Base-by-base conservation (phyloP, 1,140 invertebrate genomes). In the Ceratina calcarata region DNA sequence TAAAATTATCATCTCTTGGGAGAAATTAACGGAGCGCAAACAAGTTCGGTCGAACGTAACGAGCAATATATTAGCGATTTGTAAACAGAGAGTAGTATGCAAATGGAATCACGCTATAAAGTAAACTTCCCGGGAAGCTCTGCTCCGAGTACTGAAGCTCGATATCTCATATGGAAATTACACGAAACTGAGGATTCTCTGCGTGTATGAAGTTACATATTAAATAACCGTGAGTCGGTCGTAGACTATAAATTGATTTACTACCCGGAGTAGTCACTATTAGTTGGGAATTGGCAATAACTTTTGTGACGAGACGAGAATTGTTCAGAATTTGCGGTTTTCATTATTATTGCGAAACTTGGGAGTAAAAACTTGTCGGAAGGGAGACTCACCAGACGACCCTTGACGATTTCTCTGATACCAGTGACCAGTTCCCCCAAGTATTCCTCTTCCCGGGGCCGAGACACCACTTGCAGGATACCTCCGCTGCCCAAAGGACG, bases 371-470 rank as follows among this genome's bases (percentile, higher is more conserved):
- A 13, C 4, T 37, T 37, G 32, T 2, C 2, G 13, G 22, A 27
- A 27, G n/a, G 20, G 15, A 68, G 65, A 88, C 88, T 89, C 78
- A 93, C 92, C 87, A 92, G 61, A 87, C 91, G 95, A 18, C 94
- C 93, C 89, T 96, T 95, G 89, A 97, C 96, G 27, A 97, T 95
- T 87, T 96, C 94, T 88, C 96, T 95, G 65, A 97, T 96, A 60
- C 95, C 96, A 78, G 94, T 90, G 49, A 97, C 92, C 55, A 97
- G 94, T 86, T 96, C 96, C 49, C 95, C 94, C 87, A 97, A 95
- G 93, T 95, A 96, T 90, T 97, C 96, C 86, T 97, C 96, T 84
- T 96, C 95, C 70, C 83, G 82, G 65, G 86, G 55, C 80, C 88
- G 86, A 64, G 90, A 78, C 76, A 90, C 82, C 85, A 88, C 85